Conservation (phyloP, 2,797 vertebrate species). For the Muscicapa comitata region DNA sequence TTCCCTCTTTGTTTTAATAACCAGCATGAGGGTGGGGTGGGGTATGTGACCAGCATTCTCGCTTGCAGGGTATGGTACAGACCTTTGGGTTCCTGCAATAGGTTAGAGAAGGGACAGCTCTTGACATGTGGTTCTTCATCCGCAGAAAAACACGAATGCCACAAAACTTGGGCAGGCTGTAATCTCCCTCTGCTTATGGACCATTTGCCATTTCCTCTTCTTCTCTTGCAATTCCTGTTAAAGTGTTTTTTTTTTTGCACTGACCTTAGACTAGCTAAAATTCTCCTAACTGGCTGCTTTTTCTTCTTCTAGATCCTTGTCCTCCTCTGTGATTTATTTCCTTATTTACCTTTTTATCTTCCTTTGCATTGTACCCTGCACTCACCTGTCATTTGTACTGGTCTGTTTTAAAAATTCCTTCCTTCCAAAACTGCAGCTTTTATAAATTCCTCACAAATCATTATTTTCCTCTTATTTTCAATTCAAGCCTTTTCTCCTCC, state of each 20-base stretch:
- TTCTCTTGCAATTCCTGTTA: neutral
- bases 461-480: neutral
- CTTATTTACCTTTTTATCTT: neutral
- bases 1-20: neutral
- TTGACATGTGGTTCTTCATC: neutral
- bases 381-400: neutral
- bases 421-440: no score
- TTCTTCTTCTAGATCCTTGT: neutral
- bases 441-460: neutral
- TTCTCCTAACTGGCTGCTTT: neutral
- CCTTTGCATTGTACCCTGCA: accelerated
- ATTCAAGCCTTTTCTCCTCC: neutral
- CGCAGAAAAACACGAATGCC: neutral
- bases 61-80: neutral
- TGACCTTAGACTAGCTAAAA: neutral
- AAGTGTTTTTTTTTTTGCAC: neutral
- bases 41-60: neutral
- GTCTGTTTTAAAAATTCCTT: no score
- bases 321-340: neutral
- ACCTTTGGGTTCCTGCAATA: neutral
- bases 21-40: accelerated
- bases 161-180: neutral
- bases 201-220: neutral
- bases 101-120: neutral
- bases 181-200: neutral